Percentiles rank a stretch among this genome's conserved stretches.
Evolutionary conservation across 2,888 invertebrate genomes (phyloP).

Genomic region (Gandaritis pyraliata): DNA sequence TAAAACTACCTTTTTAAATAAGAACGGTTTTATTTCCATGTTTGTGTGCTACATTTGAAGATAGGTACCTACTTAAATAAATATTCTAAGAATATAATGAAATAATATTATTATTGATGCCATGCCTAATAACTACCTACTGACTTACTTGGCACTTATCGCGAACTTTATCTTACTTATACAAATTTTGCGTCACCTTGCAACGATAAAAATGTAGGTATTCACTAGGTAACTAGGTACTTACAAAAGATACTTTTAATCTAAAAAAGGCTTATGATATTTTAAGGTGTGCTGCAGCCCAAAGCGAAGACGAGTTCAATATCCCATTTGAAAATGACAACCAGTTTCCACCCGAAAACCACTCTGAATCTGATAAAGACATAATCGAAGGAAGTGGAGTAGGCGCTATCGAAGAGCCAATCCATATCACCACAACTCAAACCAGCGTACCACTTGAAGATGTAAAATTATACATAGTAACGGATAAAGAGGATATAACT

Average conservation of each 20-base stretch:
- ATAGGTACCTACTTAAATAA: no score
- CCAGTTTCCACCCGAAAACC: conserved; percentile 70
- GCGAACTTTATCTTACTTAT: conserved; percentile 68
- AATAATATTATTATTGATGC: conserved; percentile 42
- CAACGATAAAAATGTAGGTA: conserved; percentile 59
- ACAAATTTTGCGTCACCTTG: conserved; percentile 72
- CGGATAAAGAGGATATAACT: conserved; percentile 41
- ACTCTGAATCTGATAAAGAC: conserved; percentile 53
- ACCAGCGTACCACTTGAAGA: conserved; percentile 58
- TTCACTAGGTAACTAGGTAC: conserved; percentile 4
- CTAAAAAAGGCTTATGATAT: conserved; percentile 65
- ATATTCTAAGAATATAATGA: neutral
- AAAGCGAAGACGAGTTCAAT: conserved; percentile 65
- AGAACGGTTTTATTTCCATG: neutral
- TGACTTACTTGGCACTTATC: conserved; percentile 61
- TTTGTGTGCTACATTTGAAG: no score
- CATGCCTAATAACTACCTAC: conserved; percentile 48
- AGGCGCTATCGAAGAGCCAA: conserved; percentile 57
- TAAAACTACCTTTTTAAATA: neutral
- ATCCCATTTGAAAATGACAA: conserved; percentile 73
- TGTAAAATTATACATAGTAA: conserved; percentile 48
- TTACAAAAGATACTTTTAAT: conserved; percentile 47
- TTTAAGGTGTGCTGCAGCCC: conserved; percentile 54
- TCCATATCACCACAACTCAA: conserved; percentile 48
- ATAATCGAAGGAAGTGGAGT: conserved; percentile 65